A percentile compares a stretch with the other conserved stretches of the same genome.
phyloP scores from a whole-genome alignment of 2,113 vertebrate species.

The Elanus axillaris region DNA sequence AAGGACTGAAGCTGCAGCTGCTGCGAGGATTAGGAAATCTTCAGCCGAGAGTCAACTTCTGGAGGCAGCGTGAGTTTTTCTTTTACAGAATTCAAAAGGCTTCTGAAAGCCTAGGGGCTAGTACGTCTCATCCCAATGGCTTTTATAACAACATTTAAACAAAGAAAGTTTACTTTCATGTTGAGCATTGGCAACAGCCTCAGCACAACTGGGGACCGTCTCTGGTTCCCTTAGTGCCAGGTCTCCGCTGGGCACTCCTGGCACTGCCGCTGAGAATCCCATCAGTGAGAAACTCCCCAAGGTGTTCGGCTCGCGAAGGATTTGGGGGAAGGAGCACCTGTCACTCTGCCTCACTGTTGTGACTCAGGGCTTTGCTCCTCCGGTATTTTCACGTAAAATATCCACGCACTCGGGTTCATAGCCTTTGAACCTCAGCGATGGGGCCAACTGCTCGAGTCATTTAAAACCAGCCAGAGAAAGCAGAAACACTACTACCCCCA shows the following conservation, averaged over 20 bases:
- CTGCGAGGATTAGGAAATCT: conserved; percentile 29
- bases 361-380: not conserved
- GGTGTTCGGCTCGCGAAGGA: not conserved
- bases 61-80: not conserved
- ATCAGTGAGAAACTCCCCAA: not conserved
- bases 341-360: not conserved
- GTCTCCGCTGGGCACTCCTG: not conserved
- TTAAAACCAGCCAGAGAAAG: not conserved
- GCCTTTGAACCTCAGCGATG: not conserved
- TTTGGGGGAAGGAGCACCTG: not conserved
- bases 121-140: not conserved
- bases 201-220: not conserved
- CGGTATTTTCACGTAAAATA: not conserved
- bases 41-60: conserved; percentile 24
- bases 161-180: not conserved
- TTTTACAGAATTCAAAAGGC: not conserved
- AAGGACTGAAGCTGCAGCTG: conserved; percentile 26
- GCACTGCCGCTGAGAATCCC: not conserved
- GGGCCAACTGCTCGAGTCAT: not conserved
- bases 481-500: not conserved
- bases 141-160: not conserved
- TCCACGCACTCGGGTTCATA: not conserved
- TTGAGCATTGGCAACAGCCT: not conserved
- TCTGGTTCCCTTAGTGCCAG: not conserved
- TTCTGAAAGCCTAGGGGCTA: not conserved